Base-by-base conservation (phyloP, 2,113 vertebrate species). In the Aldabrachelys gigantea region DNA sequence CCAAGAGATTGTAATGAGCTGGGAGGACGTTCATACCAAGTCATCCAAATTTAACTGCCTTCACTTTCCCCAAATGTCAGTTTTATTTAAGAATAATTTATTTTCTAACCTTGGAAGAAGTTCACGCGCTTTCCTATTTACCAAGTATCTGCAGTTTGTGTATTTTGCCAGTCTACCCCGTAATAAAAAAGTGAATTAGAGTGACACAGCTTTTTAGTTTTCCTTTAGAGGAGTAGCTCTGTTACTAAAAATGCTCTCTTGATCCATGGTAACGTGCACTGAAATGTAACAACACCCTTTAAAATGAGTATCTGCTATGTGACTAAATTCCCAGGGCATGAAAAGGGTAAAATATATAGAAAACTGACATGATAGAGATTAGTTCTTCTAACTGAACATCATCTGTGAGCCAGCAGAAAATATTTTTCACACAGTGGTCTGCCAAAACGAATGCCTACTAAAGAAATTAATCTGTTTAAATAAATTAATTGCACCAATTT, bases 21-120 rank as follows among this genome's bases (percentile, higher is more conserved):
- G 95, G 93, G 93, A 94, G 90, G 57, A 88, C 94, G 90, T 96
- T 96, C 96, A 92, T 89, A 76, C 94, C 96, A 95, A 93, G 94
- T 96, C 93, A 89, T 97, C 96, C 89, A 95, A 89, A 92, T 96
- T 96, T 93, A 94, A 89, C 91, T 87, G 88, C 95, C 65, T 92
- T 89, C 89, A 92, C 93, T 84, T 95, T 94, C 72, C 94, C 92
- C 80, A 57, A 84, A 52, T 93, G 97, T 96, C 94, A 54, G 81
- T 92, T 96, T 92, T 94, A 92, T 88, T 96, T 96, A 96, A 93
- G 92, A 94, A 89, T 93, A 59, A 89, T 91, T 96, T 91, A 94
- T 95, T 91, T 96, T 95, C 95, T 92, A 96, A 95, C 96, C 81
- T 85, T 82, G 94, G 92, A 95, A 95, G 96, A 95, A 96, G 94